Percentiles rank a stretch among this genome's conserved stretches.
Conservation (phyloP, 2,888 invertebrate genomes). For the Zygothrica quintamaculata region DNA sequence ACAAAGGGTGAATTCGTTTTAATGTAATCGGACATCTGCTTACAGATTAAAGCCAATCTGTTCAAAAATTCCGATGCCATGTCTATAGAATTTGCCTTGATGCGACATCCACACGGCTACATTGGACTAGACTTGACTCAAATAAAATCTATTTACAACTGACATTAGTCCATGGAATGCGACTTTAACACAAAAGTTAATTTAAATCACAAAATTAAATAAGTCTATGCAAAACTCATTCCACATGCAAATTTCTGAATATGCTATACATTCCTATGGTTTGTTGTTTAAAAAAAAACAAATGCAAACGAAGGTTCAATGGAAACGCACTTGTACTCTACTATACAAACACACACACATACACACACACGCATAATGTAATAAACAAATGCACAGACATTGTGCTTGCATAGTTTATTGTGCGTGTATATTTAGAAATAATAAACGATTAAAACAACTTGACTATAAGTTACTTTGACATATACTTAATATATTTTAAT, state of each 20-base stretch:
- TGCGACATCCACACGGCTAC: slow-evolving; percentile 28
- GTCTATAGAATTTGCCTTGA: slow-evolving; percentile 15
- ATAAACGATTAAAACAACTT: no score
- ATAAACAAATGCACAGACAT: no score
- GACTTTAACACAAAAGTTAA: slow-evolving; percentile 35
- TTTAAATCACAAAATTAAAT: slow-evolving; percentile 16
- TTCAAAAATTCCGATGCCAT: slow-evolving; percentile 69
- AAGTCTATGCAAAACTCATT: slow-evolving; percentile 33
- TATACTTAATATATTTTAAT: no score
- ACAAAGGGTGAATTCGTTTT: slow-evolving; percentile 80
- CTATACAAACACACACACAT: neutral
- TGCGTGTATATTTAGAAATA: no score
- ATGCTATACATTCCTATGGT: neutral
- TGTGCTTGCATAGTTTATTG: no score
- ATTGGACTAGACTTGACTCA: slow-evolving; percentile 10
- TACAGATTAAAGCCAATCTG: slow-evolving; percentile 63
- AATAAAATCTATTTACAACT: slow-evolving; percentile 46
- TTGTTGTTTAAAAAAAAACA: slow-evolving; percentile 26
- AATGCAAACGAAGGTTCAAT: neutral
- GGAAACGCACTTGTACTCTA: neutral
- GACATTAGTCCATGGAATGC: slow-evolving; percentile 22
- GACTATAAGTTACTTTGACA: no score
- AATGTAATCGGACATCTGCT: slow-evolving; percentile 71
- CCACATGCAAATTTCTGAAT: slow-evolving; percentile 36
- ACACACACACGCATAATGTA: no score